Evolutionary conservation across 2,888 invertebrate species (phyloP), one percentile per base, ranked within the genome.

Genomic region (Protodeltote pygarga): DNA sequence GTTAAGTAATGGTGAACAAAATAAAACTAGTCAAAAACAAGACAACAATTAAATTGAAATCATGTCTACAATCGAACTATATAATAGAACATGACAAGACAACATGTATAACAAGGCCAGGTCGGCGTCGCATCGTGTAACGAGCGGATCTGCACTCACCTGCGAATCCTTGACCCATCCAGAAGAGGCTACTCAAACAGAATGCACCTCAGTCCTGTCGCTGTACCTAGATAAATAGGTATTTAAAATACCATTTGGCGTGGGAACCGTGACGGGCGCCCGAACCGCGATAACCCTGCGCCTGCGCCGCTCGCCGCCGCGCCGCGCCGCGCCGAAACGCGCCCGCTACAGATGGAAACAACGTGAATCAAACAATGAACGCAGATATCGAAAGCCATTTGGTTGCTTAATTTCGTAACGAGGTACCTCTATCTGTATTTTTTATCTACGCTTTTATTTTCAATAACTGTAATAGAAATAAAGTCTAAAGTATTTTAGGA

Each of bases 91-190:
- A 84, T 78, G 81, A 78, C 79, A 77, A 77, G 80, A 81, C 77
- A 76, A 73, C 80, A 81, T 73, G 77, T 76, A n/a, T n/a, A 78
- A 75, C 89, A 87, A 90, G 89, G 89, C 81, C 88, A 88, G 87
- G 85, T 85, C 83, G 76, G 9, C 55, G 73, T 75, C 77, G 79
- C 75, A 66, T 67, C 74, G 78, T 62, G 42, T 48, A 52, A 35
- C 81, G 79, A 79, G 83, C 81, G 83, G 87, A 89, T 87, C 82
- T 84, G 83, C 89, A 86, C 85, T 90, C 88, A 83, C 89, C 85
- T 78, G 71, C 67, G 77, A 75, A 91, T 89, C 91, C 91, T 92
- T 91, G 91, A 92, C 91, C 91, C 89, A 91, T 91, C 91, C 89
- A 87, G 91, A 86, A 89, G 89, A 89, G 88, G 87, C 89, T 89